Conservation (phyloP, 2,797 vertebrate species). For the Telmatherina bonti region DNA sequence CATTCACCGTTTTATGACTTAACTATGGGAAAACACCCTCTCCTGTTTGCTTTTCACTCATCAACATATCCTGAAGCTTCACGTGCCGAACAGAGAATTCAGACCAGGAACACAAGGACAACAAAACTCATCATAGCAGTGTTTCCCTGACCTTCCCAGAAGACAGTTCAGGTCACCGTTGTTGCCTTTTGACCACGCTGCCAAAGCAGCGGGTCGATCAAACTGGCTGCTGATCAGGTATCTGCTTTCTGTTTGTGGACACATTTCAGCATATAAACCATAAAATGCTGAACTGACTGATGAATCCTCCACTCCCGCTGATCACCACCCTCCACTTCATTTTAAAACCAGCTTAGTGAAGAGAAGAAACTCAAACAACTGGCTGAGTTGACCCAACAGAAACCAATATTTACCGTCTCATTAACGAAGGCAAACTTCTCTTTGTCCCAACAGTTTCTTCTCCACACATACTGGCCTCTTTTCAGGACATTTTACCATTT, state of each 20-base stretch:
- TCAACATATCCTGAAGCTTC: conserved; percentile 12
- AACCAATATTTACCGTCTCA: conserved; percentile 79
- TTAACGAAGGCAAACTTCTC: conserved; percentile 60
- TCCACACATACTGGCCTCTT: neutral
- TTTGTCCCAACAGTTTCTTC: conserved; percentile 21
- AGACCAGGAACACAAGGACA: neutral
- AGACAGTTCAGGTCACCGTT: no score
- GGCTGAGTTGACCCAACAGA: conserved; percentile 60
- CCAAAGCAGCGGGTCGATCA: no score
- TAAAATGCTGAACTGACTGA: conserved; percentile 3
- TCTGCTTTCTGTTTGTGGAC: no score
- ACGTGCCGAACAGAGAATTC: neutral
- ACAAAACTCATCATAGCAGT: no score
- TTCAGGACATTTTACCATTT: conserved; percentile 10
- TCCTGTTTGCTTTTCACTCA: conserved; percentile 34
- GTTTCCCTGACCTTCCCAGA: no score
- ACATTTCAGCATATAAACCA: no score
- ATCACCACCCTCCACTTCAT: neutral
- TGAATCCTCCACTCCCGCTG: neutral
- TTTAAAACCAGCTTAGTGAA: conserved; percentile 46
- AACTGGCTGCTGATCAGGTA: no score
- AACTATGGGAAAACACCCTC: conserved; percentile 56
- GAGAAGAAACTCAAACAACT: conserved; percentile 73
- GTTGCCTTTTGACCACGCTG: no score
- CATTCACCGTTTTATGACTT: conserved; percentile 54